Evolutionary conservation across 2,797 vertebrate species (phyloP).

Genomic region (Hypotaenidia philippensis): DNA sequence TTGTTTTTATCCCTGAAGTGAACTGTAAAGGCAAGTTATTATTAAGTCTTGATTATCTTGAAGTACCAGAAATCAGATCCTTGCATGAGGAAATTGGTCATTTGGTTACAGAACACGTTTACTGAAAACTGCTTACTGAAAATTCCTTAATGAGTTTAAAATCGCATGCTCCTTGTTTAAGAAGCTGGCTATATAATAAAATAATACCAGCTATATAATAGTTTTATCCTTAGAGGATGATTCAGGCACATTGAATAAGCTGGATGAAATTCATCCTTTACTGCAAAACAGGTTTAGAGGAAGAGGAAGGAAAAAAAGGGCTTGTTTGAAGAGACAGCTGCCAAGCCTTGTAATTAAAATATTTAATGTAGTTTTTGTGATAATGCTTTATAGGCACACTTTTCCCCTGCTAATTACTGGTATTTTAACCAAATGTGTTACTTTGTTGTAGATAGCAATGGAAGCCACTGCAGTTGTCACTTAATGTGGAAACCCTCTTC

Average conservation of each 20-base stretch:
- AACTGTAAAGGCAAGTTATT: background rate
- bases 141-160: conserved; percentile 15
- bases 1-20: background rate
- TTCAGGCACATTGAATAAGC: background rate
- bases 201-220: background rate
- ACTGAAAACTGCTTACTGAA: background rate
- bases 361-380: background rate
- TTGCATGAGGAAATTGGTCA: background rate
- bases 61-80: background rate
- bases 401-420: background rate
- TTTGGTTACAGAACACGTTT: background rate
- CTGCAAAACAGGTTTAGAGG: background rate
- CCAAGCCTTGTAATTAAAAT: background rate
- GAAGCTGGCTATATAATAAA: background rate
- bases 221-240: background rate
- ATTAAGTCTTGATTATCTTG: conserved; percentile 1
- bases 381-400: background rate
- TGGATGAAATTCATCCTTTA: background rate
- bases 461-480: background rate
- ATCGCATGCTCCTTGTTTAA: background rate
- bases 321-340: background rate
- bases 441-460: background rate
- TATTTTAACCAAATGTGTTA: background rate
- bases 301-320: background rate
- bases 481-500: background rate